phyloP scores from a whole-genome alignment of 2,797 vertebrate species.

The Sebastes nivosus region DNA sequence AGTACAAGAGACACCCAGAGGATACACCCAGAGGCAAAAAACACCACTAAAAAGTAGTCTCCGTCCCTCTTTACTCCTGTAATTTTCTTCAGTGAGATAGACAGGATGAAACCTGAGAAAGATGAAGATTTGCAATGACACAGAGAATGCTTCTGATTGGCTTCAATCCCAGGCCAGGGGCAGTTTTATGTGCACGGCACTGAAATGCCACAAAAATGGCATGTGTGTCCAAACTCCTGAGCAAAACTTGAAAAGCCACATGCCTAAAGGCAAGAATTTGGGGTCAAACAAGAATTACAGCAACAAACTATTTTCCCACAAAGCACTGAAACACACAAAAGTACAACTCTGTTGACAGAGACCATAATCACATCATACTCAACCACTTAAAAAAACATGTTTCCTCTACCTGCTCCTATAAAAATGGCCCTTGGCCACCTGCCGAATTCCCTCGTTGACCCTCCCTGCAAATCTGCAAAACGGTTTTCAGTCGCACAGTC shows the following conservation, averaged over 20 bases:
- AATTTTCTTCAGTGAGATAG: constrained; percentile 24
- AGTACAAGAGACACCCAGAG: background rate
- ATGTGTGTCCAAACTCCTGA: background rate
- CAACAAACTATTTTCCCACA: background rate
- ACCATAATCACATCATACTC: background rate
- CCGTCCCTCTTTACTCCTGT: background rate
- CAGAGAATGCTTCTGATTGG: constrained; percentile 11
- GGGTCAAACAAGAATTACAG: constrained; percentile 22
- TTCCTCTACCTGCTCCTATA: background rate
- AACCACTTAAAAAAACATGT: background rate
- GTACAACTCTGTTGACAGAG: background rate
- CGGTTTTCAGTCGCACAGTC: constrained; percentile 13
- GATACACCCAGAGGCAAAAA: constrained; percentile 6
- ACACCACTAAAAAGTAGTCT: constrained; percentile 2
- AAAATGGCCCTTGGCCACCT: background rate
- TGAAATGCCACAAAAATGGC: background rate
- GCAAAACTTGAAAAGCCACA: constrained; percentile 9
- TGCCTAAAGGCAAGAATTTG: background rate
- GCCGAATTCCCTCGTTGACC: background rate
- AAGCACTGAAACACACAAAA: background rate
- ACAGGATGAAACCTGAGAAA: constrained; percentile 31
- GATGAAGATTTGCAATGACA: constrained; percentile 22
- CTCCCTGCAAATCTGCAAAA: constrained; percentile 30
- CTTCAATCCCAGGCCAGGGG: constrained; percentile 10
- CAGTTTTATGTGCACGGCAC: constrained; percentile 9